Evolutionary conservation across 2,113 vertebrate genomes (phyloP), one percentile per base, ranked within the genome.

Genomic region (Corydoras maculifer): DNA sequence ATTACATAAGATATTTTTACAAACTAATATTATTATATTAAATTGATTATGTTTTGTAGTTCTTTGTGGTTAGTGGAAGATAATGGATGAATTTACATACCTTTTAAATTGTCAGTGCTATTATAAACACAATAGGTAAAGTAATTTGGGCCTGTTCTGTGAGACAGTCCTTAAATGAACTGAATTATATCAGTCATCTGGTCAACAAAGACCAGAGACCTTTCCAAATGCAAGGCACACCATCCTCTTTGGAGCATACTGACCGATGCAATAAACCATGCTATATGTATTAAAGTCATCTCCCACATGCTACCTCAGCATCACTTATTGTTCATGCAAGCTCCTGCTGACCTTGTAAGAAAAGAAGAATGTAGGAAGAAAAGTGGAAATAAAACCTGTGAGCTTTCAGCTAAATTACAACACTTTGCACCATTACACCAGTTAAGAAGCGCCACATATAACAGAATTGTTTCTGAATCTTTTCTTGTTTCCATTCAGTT

Each of bases 261-360:
- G 97, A 98, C 97, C 93, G 95, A 95, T 93, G 96, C 94, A 98
- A 99, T 98, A 98, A 99, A 95, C 94, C 94, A 92, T 98, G 95
- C 92, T 96, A 92, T 98, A 96, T 93, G 94, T 95, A 97, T 98
- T 98, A 98, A 98, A 98, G 95, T 95, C 92, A 96, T 98, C 98
- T 98, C 97, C 93, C 92, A 97, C 94, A 96, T 97, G 95, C 96
- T 93, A 96, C 93, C 94, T 98, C 97, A 98, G 97, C 96, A 98
- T 87, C 86, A 93, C 86, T 93, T 93, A 97, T 98, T 97, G 96
- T 97, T 96, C 95, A 98, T 94, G 93, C 93, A 85, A 89, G 91
- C 91, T 92, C 90, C 90, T 96, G 93, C 94, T 98, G 95, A 97
- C 97, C 94, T 93, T 88, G 91, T 87, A 30, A 50, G 4, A 51